Conservation (phyloP, 2,797 vertebrate genomes). For the Catostomus latipinnis region DNA sequence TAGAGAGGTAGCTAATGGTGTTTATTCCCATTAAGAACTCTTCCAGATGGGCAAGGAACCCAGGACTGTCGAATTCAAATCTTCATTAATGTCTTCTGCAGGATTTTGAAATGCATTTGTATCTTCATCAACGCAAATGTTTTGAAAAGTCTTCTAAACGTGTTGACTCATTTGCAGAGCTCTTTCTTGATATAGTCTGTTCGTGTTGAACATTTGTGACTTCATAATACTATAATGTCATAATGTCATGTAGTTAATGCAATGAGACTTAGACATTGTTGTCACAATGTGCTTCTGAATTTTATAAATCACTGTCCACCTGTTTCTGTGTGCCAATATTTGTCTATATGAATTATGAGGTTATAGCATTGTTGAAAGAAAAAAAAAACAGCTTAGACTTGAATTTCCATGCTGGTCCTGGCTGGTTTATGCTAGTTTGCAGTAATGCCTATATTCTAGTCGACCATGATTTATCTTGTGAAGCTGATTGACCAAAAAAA, state of each 20-base stretch:
- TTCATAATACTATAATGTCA: conserved; percentile 14
- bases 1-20: conserved; percentile 10
- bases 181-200: conserved; percentile 9
- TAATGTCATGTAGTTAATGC: conserved; percentile 23
- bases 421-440: no score
- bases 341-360: no score
- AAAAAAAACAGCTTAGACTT: no score
- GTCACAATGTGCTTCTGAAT: no score
- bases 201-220: conserved; percentile 30
- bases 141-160: conserved; percentile 21
- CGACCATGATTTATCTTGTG: no score
- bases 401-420: no score
- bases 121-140: conserved; percentile 28
- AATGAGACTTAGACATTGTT: background rate
- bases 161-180: conserved; percentile 25
- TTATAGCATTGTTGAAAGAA: no score
- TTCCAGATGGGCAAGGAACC: conserved; percentile 13
- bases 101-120: background rate
- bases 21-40: conserved; percentile 33
- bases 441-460: no score
- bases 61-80: conserved; percentile 9
- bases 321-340: no score
- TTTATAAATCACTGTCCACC: no score
- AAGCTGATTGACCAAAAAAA: no score
- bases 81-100: conserved; percentile 33